phyloP scores from a whole-genome alignment of 1,140 invertebrate species.

The Paracyclopina nana region DNA sequence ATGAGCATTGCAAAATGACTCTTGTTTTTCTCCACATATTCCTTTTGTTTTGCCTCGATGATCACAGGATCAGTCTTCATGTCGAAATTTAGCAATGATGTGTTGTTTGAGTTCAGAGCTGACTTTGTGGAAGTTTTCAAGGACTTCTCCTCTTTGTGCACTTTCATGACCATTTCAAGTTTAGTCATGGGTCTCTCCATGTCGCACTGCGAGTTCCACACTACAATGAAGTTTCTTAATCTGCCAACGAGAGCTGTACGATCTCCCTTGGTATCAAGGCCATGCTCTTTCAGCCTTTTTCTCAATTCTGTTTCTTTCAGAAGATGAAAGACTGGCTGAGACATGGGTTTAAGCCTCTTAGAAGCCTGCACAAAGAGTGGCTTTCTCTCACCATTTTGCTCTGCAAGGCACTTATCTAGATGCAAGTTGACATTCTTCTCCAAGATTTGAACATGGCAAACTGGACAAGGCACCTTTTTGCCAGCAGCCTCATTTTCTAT shows the following conservation, averaged over 20 bases:
- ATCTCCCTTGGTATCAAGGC: background rate
- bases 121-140: background rate
- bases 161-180: background rate
- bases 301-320: constrained; percentile 1
- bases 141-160: background rate
- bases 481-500: background rate
- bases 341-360: background rate
- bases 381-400: background rate
- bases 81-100: background rate
- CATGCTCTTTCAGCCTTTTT: constrained; percentile 4
- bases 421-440: background rate
- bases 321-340: constrained; percentile 3
- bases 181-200: background rate
- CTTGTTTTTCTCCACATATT: background rate
- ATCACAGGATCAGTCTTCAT: background rate
- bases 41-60: background rate
- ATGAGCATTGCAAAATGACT: background rate
- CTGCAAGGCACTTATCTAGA: background rate
- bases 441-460: background rate
- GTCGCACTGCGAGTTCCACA: constrained; percentile 1
- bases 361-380: background rate
- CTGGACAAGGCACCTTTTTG: background rate
- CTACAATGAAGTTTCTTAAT: background rate
- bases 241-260: background rate
- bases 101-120: background rate